Percentiles rank a stretch among this genome's conserved stretches.
phyloP scores from a whole-genome alignment of 2,888 invertebrate genomes.

The Rotaria macrura region DNA sequence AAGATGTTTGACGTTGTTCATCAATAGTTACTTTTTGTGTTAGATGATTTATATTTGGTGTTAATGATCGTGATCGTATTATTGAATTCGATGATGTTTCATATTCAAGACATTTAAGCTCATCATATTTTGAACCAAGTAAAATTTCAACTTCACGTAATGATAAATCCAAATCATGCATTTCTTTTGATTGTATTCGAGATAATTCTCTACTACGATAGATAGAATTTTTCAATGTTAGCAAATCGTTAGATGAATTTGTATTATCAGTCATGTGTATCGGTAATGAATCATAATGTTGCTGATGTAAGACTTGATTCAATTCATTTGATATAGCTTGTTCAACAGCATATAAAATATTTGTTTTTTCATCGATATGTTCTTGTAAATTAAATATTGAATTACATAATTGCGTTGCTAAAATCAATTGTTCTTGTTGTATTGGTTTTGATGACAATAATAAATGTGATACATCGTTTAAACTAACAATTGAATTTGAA shows the following conservation, averaged over 20 bases:
- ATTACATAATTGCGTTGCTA: conserved; percentile 10
- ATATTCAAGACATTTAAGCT: conserved; percentile 9
- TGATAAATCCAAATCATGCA: conserved; percentile 19
- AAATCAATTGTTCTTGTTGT: background rate
- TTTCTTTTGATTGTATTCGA: conserved; percentile 20
- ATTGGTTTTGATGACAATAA: background rate
- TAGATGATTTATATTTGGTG: background rate
- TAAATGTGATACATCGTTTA: background rate
- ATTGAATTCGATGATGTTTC: conserved; percentile 7
- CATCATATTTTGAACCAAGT: background rate
- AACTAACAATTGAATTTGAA: background rate
- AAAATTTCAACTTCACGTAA: background rate
- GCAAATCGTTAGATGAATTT: background rate
- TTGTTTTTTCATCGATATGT: background rate
- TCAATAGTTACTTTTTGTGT: background rate
- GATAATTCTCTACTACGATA: conserved; percentile 16
- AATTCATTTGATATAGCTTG: conserved; percentile 19
- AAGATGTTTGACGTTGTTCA: background rate
- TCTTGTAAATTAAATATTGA: background rate
- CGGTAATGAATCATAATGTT: background rate
- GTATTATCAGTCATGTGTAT: background rate
- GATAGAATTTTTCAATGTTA: background rate
- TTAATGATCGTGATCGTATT: background rate
- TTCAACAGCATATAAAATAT: background rate
- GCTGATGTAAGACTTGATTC: conserved; percentile 7